phyloP scores from a whole-genome alignment of 1,140 invertebrate species.

The Nylanderia fulva region DNA sequence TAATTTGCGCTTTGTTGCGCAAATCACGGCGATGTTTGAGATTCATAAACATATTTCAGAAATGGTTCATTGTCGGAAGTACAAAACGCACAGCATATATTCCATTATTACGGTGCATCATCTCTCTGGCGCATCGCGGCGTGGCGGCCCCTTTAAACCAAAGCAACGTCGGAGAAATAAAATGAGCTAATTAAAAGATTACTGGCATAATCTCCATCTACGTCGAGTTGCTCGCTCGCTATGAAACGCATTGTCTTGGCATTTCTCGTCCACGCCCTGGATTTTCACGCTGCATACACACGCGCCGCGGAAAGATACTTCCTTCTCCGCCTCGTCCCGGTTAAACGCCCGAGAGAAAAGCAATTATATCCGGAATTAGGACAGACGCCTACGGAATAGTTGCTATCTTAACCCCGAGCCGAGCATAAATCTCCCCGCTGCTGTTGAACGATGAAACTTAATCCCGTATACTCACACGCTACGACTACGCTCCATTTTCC shows the following conservation, averaged over 20 bases:
- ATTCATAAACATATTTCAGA: neutral
- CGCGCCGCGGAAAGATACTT: conserved; percentile 32
- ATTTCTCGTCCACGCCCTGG: conserved; percentile 49
- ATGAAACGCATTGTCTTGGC: conserved; percentile 55
- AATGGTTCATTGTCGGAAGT: conserved; percentile 32
- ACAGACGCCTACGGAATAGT: conserved; percentile 58
- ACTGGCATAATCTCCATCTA: conserved; percentile 51
- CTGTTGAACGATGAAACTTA: conserved; percentile 57
- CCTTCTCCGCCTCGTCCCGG: conserved; percentile 7
- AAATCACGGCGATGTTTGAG: conserved; percentile 1
- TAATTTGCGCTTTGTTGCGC: conserved; percentile 7
- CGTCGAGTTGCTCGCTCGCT: conserved; percentile 16
- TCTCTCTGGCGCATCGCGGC: too few species aligned
- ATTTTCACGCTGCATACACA: conserved; percentile 34
- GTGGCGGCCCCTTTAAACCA: conserved; percentile 36
- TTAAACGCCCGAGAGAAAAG: conserved; percentile 56
- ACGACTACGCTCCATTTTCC: conserved; percentile 42
- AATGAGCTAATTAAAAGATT: conserved; percentile 55
- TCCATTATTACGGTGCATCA: conserved; percentile 36
- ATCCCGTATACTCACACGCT: conserved; percentile 21
- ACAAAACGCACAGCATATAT: neutral
- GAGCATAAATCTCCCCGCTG: conserved; percentile 38
- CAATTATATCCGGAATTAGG: conserved; percentile 59
- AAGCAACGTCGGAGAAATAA: conserved; percentile 39
- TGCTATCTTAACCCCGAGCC: conserved; percentile 51